phyloP scores from a whole-genome alignment of 2,888 invertebrate genomes.

The Salticus scenicus region DNA sequence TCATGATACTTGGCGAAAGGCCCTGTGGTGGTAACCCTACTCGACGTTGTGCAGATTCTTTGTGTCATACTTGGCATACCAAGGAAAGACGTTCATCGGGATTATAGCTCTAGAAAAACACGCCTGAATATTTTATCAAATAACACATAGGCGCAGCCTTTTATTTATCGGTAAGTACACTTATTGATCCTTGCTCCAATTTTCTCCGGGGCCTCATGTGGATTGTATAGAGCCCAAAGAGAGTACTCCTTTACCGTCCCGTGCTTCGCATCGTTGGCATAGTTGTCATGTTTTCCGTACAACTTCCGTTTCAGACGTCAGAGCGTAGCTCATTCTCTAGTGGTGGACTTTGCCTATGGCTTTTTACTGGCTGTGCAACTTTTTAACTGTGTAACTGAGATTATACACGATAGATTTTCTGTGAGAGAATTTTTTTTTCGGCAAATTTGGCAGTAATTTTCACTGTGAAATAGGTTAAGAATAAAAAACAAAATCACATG shows the following conservation, averaged over 20 bases:
- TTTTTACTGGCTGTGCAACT: conserved; percentile 7
- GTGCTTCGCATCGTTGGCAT: conserved; percentile 76
- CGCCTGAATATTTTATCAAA: conserved; percentile 53
- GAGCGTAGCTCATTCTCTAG: conserved; percentile 19
- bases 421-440: neutral
- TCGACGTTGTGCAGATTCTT: conserved; percentile 96
- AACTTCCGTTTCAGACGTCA: conserved; percentile 74
- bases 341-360: conserved; percentile 25
- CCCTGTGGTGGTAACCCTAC: conserved; percentile 72
- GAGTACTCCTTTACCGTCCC: conserved; percentile 29
- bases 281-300: conserved; percentile 75
- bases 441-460: neutral
- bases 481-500: neutral
- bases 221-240: conserved; percentile 13
- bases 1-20: conserved; percentile 44
- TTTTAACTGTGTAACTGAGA: neutral
- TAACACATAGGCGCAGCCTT: conserved; percentile 37
- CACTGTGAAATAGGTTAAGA: conserved; percentile 2
- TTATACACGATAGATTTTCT: neutral
- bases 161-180: conserved; percentile 62
- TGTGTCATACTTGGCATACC: conserved; percentile 98
- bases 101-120: conserved; percentile 57
- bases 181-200: conserved; percentile 42
- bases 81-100: conserved; percentile 77
- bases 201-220: neutral